Evolutionary conservation across 2,888 invertebrate genomes (phyloP).

Genomic region (Arrhopalites spinosus): DNA sequence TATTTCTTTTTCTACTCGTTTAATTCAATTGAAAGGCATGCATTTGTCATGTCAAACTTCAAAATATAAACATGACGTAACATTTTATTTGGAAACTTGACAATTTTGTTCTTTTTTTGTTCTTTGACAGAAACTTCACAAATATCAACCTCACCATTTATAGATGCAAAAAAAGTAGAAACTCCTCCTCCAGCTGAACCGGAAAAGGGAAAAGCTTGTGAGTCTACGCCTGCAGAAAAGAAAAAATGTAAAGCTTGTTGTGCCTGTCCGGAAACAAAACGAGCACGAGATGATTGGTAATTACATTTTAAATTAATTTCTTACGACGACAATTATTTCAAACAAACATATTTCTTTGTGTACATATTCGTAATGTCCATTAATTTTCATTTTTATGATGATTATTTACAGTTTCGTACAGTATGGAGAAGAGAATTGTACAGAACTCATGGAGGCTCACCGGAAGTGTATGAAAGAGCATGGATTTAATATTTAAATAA

Average conservation of each 20-base stretch:
- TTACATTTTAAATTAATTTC: constrained; percentile 47
- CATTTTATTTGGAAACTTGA: neutral
- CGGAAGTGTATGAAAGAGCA: constrained; percentile 93
- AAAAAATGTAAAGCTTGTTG: constrained; percentile 91
- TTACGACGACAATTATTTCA: neutral
- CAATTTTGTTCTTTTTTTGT: neutral
- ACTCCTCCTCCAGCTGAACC: neutral
- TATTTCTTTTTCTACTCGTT: neutral
- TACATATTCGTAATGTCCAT: neutral
- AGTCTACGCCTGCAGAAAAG: constrained; percentile 61
- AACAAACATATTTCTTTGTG: neutral
- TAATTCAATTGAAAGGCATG: neutral
- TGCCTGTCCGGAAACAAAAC: constrained; percentile 95
- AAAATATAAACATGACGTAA: neutral
- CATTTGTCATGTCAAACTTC: neutral
- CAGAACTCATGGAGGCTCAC: constrained; percentile 89
- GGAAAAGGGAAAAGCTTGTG: neutral
- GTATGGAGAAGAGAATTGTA: constrained; percentile 89
- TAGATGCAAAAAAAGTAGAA: neutral
- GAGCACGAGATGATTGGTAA: constrained; percentile 87
- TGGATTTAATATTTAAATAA: constrained; percentile 90
- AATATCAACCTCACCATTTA: neutral
- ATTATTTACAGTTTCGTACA: constrained; percentile 79
- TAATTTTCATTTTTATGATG: constrained; percentile 38
- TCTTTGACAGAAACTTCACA: constrained; percentile 11